Evolutionary conservation across 2,797 vertebrate genomes (phyloP).

Genomic region (Platyrinchus mystaceus): DNA sequence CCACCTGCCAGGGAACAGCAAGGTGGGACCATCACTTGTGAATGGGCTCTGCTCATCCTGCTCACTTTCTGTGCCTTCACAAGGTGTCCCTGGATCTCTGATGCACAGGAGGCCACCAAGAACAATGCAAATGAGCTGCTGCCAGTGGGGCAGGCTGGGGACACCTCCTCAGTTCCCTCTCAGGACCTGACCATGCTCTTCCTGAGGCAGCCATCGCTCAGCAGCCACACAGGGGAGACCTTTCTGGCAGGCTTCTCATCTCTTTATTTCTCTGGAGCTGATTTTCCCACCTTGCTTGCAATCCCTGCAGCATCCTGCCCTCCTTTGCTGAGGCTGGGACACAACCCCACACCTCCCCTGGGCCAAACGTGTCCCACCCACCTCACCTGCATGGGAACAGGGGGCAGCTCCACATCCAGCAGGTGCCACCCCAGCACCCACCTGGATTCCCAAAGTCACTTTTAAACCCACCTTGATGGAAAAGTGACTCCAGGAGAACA

Average conservation of each 20-base stretch:
- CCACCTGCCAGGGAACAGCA: not conserved
- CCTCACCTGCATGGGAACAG: not conserved
- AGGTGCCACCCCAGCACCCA: not conserved
- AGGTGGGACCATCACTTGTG: not conserved
- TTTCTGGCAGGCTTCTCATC: not conserved
- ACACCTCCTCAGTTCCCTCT: accelerated
- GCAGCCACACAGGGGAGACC: accelerated
- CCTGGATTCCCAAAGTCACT: not conserved
- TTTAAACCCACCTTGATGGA: accelerated
- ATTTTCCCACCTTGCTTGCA: not conserved
- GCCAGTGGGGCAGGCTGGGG: not conserved
- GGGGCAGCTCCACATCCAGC: not conserved
- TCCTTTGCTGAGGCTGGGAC: not conserved
- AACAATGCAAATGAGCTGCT: not conserved
- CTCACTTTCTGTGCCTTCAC: not conserved
- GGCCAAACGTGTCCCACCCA: not conserved
- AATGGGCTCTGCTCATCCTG: not conserved
- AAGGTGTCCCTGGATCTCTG: not conserved
- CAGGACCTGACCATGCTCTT: too few relatives aligned
- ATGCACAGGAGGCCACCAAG: not conserved
- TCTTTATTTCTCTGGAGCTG: not conserved
- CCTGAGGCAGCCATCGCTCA: too few relatives aligned
- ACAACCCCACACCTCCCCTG: not conserved
- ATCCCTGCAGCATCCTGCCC: accelerated
- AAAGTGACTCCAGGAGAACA: not conserved